These are phyloP conservation scores for Tetrao urogallus DNA, from an alignment of 2,113 vertebrate genomes.

Conservation along the genomic window DNA sequence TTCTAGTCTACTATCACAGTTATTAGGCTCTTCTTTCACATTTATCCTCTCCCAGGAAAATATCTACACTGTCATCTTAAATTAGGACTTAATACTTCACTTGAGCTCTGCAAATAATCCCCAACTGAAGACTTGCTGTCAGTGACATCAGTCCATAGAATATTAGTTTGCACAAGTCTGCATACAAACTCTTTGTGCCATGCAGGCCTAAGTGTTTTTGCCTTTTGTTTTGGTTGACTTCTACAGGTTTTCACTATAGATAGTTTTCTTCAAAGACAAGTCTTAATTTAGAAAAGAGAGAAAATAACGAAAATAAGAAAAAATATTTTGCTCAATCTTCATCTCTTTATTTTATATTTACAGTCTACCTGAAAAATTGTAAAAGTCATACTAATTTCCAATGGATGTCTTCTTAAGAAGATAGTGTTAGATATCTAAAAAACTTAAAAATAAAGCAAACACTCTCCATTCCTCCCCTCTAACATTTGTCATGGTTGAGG, in stretches of 20 bases:
- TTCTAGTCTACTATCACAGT: neutral
- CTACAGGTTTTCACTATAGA: too few relatives aligned
- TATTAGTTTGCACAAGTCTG: neutral
- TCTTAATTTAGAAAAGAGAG: neutral
- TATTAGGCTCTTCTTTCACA: neutral
- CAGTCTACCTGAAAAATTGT: neutral
- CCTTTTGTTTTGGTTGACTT: too few relatives aligned
- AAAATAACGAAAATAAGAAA: neutral
- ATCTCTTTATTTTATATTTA: neutral
- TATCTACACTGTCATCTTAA: neutral
- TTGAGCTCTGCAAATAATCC: neutral
- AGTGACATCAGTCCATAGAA: rapidly evolving
- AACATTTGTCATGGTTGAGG: neutral
- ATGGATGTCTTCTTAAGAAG: neutral
- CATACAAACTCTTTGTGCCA: neutral
- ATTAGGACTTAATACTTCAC: neutral
- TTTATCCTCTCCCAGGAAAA: neutral
- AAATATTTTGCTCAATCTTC: neutral
- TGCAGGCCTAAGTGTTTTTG: neutral
- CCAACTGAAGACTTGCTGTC: neutral
- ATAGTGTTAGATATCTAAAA: neutral
- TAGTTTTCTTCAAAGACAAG: neutral
- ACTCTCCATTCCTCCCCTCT: neutral
- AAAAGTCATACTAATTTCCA: neutral
- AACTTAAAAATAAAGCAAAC: neutral